A percentile compares a stretch with the other conserved stretches of the same genome.
Evolutionary conservation across 2,888 invertebrate genomes (phyloP).

Genomic region (Tanytarsus gracilentus): DNA sequence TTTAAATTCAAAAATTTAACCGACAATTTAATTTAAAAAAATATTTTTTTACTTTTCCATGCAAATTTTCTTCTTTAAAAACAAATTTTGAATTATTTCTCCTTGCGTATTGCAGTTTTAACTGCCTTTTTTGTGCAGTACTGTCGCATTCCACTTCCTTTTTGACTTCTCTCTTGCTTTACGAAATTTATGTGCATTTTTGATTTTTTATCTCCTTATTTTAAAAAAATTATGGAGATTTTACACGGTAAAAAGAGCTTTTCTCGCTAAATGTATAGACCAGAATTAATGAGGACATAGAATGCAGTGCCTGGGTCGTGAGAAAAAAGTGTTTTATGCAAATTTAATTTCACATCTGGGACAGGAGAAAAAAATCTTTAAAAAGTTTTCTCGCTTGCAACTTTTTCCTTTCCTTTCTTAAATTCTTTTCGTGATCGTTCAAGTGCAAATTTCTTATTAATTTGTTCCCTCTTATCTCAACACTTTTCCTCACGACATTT

Average conservation of each 20-base stretch:
- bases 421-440: neutral
- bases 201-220: neutral
- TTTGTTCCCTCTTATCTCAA: no score
- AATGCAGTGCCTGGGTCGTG: neutral
- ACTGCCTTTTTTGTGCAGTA: no score
- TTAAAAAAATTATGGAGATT: neutral
- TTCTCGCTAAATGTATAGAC: constrained; percentile 3
- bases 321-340: neutral
- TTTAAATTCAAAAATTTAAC: no score
- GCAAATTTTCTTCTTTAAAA: no score
- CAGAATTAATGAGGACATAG: neutral
- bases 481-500: no score
- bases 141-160: no score
- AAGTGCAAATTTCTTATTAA: no score
- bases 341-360: neutral
- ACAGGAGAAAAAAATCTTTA: neutral
- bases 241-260: neutral
- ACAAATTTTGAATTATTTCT: no score
- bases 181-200: constrained; percentile 10
- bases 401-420: neutral
- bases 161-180: neutral
- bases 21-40: no score
- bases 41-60: no score
- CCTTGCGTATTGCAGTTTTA: no score
- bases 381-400: no score